phyloP scores from a whole-genome alignment of 2,888 invertebrate species.

The Ypsolopha scabrella region DNA sequence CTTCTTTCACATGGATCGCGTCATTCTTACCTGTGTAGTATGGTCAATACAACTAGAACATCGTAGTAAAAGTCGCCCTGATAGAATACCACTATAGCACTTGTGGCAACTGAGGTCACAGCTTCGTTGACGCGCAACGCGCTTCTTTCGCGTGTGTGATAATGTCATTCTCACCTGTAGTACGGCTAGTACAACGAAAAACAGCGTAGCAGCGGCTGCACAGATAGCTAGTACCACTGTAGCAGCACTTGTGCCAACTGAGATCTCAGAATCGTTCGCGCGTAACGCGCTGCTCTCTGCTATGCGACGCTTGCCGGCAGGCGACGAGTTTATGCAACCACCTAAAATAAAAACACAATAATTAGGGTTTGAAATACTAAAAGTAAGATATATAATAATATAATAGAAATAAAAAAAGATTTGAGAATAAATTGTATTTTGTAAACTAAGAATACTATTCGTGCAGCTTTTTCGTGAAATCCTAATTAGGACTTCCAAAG shows the following conservation, averaged over 20 bases:
- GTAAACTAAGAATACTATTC: too few species aligned
- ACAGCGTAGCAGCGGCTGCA: constrained; percentile 76
- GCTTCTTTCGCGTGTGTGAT: not conserved
- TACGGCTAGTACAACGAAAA: constrained; percentile 77
- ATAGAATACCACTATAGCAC: too few species aligned
- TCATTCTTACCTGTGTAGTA: constrained; percentile 76
- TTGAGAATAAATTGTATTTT: too few species aligned
- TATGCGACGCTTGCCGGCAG: constrained; percentile 80
- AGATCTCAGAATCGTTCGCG: constrained; percentile 23
- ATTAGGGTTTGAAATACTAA: too few species aligned
- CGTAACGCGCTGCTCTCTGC: constrained; percentile 68
- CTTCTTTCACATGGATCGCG: not conserved
- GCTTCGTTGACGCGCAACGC: too few species aligned
- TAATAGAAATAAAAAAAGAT: too few species aligned
- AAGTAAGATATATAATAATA: too few species aligned
- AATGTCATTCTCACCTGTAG: constrained; percentile 72
- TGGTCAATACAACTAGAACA: too few species aligned
- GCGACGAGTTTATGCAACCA: constrained; percentile 79
- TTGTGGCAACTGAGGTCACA: too few species aligned
- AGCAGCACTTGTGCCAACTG: constrained; percentile 71
- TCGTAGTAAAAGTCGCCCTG: constrained; percentile 18
- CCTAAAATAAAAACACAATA: constrained; percentile 45
- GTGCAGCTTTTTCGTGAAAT: too few species aligned
- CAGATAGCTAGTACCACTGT: constrained; percentile 77
- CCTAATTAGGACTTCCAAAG: too few species aligned